Evolutionary conservation across 2,888 invertebrate species (phyloP).

Genomic region (Spodoptera exigua): DNA sequence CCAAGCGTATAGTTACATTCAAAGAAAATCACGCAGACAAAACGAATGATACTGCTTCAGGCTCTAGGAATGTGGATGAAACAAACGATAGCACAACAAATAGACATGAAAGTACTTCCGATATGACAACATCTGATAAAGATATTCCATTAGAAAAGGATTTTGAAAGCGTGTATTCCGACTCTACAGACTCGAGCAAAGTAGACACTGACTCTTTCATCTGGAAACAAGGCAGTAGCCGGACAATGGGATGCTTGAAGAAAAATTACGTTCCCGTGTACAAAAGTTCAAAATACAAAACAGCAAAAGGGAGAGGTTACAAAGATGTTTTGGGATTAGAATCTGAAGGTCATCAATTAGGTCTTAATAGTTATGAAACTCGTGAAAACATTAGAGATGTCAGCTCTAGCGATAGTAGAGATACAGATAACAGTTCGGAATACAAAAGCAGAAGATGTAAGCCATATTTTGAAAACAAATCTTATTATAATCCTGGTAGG

Average conservation of each 20-base stretch:
- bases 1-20: slow-evolving; percentile 77
- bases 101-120: slow-evolving; percentile 44
- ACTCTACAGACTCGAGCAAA: slow-evolving; percentile 73
- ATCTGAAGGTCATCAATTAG: slow-evolving; percentile 29
- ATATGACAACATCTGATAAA: slow-evolving; percentile 51
- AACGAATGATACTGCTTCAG: slow-evolving; percentile 47
- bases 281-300: slow-evolving; percentile 66
- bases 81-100: slow-evolving; percentile 32
- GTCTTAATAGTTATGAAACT: slow-evolving; percentile 45
- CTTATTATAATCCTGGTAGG: slow-evolving; percentile 22
- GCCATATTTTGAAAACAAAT: slow-evolving; percentile 21
- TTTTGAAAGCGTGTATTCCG: slow-evolving; percentile 63
- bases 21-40: slow-evolving; percentile 61
- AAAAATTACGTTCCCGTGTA: slow-evolving; percentile 67
- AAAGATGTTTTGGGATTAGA: slow-evolving; percentile 70
- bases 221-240: slow-evolving; percentile 66
- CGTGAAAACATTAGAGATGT: slow-evolving; percentile 53
- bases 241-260: slow-evolving; percentile 54
- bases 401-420: slow-evolving; percentile 60
- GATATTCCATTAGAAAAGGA: slow-evolving; percentile 48
- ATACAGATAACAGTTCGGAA: slow-evolving; percentile 49
- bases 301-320: slow-evolving; percentile 65
- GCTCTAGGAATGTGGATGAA: slow-evolving; percentile 50
- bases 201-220: slow-evolving; percentile 72
- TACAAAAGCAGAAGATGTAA: slow-evolving; percentile 34